These are phyloP conservation scores for Eupithecia subfuscata DNA, from an alignment of 2,888 invertebrate species.

Conservation along the genomic window DNA sequence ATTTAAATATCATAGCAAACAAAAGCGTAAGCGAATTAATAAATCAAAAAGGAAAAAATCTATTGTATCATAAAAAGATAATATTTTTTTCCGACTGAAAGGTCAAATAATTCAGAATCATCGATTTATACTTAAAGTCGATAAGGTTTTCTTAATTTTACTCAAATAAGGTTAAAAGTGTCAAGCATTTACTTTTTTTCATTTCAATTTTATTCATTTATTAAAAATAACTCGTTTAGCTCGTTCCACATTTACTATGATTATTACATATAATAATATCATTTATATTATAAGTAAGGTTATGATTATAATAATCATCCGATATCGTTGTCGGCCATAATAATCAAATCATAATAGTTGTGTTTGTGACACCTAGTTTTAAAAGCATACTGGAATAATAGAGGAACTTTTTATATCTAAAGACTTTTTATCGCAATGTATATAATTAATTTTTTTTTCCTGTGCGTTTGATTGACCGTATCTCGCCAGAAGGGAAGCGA, in stretches of 20 bases:
- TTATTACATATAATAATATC: slow-evolving; percentile 12
- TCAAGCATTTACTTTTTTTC: slow-evolving; percentile 15
- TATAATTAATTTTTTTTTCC: too few relatives aligned
- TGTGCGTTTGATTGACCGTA: background rate
- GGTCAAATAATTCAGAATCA: slow-evolving; percentile 2
- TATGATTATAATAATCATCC: slow-evolving; percentile 17
- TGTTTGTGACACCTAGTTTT: background rate
- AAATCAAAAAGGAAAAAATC: slow-evolving; percentile 1
- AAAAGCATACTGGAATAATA: background rate
- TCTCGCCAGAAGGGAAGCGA: background rate
- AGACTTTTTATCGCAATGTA: too few relatives aligned
- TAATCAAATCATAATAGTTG: slow-evolving; percentile 1
- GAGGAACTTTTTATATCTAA: too few relatives aligned
- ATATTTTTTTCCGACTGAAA: background rate
- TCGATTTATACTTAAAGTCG: slow-evolving; percentile 13
- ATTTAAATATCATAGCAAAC: slow-evolving; percentile 1
- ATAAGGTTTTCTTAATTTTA: slow-evolving; percentile 5
- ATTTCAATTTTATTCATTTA: slow-evolving; percentile 7
- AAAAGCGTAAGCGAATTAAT: background rate
- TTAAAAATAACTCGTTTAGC: slow-evolving; percentile 14
- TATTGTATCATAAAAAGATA: background rate
- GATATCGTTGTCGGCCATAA: slow-evolving; percentile 17
- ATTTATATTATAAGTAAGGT: slow-evolving; percentile 25
- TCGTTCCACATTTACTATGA: slow-evolving; percentile 10
- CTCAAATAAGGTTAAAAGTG: slow-evolving; percentile 6